phyloP scores from a whole-genome alignment of 2,797 vertebrate species.

The Neoniphon sammara region DNA sequence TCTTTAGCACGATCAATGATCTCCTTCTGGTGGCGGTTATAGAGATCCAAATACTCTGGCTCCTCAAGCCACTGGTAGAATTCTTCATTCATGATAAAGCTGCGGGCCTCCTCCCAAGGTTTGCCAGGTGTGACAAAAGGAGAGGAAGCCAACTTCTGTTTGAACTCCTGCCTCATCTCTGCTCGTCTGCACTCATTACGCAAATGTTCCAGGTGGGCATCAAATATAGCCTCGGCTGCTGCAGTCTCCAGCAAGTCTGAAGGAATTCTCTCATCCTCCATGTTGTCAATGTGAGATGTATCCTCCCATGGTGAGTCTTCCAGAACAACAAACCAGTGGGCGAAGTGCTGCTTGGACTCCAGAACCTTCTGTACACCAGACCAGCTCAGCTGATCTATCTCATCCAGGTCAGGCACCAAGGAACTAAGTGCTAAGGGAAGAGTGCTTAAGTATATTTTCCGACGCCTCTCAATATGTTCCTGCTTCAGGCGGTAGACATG shows the following conservation, averaged over 20 bases:
- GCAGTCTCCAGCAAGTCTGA: constrained; percentile 92
- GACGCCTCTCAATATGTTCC: constrained; percentile 93
- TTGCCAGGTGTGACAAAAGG: constrained; percentile 95
- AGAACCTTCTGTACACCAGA: constrained; percentile 91
- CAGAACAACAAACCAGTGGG: constrained; percentile 93
- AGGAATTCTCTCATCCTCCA: constrained; percentile 92
- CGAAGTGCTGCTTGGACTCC: constrained; percentile 92
- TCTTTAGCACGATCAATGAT: constrained; percentile 96
- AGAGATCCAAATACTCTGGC: constrained; percentile 92
- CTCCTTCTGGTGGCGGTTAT: constrained; percentile 94
- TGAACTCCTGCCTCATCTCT: constrained; percentile 92
- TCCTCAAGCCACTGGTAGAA: constrained; percentile 98
- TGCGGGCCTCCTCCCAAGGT: constrained; percentile 97
- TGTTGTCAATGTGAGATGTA: constrained; percentile 90
- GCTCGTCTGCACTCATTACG: constrained; percentile 89
- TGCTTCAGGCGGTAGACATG: constrained; percentile 93
- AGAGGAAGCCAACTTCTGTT: constrained; percentile 89
- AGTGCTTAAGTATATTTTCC: constrained; percentile 87
- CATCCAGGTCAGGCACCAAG: constrained; percentile 90
- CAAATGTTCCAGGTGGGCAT: constrained; percentile 90
- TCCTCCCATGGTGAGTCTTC: constrained; percentile 97
- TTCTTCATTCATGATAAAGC: constrained; percentile 98
- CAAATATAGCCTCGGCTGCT: constrained; percentile 89
- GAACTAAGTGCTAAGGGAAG: constrained; percentile 92
- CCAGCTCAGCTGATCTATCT: constrained; percentile 93